A percentile compares a stretch with the other conserved stretches of the same genome.
These are phyloP conservation scores for Tauraco hartlaubi DNA, from an alignment of 2,797 vertebrate genomes.

Conservation along the genomic window DNA sequence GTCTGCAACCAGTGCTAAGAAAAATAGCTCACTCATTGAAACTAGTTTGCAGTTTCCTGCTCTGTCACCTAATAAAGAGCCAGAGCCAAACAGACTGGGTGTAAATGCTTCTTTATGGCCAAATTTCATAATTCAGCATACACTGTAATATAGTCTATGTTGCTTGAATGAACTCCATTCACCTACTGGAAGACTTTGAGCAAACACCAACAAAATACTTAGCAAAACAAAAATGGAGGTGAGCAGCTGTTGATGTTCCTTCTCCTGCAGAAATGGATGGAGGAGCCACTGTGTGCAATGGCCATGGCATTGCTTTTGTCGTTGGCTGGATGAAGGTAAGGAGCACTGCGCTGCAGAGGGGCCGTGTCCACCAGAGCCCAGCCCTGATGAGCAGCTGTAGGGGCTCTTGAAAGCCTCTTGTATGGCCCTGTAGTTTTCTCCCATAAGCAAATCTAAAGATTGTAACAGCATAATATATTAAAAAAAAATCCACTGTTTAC, in stretches of 20 bases:
- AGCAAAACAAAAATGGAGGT: not conserved
- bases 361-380: not conserved
- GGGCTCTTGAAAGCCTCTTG: not conserved
- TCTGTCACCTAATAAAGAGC: not conserved
- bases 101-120: not conserved
- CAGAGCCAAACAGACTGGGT: not conserved
- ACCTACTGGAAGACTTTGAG: not conserved
- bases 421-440: not conserved
- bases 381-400: not conserved
- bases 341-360: not conserved
- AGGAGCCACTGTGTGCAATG: not conserved
- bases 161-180: not conserved
- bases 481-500: rapidly evolving
- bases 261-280: not conserved
- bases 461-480: not conserved
- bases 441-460: not conserved
- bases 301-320: rapidly evolving
- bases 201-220: not conserved
- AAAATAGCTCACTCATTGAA: not conserved
- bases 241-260: not conserved
- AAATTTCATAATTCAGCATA: not conserved
- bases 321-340: not conserved
- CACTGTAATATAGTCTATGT: rapidly evolving
- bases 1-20: not conserved
- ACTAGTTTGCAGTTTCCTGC: not conserved